Base-by-base conservation (phyloP, 1,140 invertebrate genomes). In the Scaptomyza pallida region DNA sequence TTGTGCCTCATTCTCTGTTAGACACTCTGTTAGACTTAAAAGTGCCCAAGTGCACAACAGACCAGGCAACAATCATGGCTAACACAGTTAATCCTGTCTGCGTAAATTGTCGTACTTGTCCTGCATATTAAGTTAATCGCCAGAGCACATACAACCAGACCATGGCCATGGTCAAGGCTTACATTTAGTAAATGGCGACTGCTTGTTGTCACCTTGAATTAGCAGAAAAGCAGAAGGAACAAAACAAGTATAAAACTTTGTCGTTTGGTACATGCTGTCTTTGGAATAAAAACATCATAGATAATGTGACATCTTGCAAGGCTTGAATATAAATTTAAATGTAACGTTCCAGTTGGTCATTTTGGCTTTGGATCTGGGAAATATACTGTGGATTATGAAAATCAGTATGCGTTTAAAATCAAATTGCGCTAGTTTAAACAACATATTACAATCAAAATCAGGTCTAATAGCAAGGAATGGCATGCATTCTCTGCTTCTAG, bases 1-100 rank as follows among this genome's bases (percentile, higher is more conserved):
- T 21, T 21, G 19, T 21, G 4, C 19, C 4, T 21, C 4, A 4
- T 21, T 21, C 19, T 21, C 19, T 21, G 19, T 21, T 2, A 21
- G 19, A 21, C 19, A n/a, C n/a, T n/a, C n/a, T n/a, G 6, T 4
- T 26, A 26, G 19, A 51, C 57, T n/a, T n/a, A n/a, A n/a, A 76
- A 75, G 54, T 56, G 60, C 64, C 63, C 43, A 56, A 40, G 10
- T 56, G 60, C 64, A 75, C 45, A 56, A 47, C 21, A 16, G 44
- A 56, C 40, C 55, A 26, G 56, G 21, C 59, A 68, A 61, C 16
- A 41, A 30, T 30, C 26, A 30, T 30, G 26, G 21, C 17, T 43
- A 63, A 75, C 23, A 54, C 41, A 40, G 47, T 61, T 80, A 71
- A 86, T 70, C 69, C 81, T 51, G 73, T 80, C 73, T 77, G 64